Base-by-base conservation (phyloP, 2,113 vertebrate genomes). In the Zootoca vivipara region DNA sequence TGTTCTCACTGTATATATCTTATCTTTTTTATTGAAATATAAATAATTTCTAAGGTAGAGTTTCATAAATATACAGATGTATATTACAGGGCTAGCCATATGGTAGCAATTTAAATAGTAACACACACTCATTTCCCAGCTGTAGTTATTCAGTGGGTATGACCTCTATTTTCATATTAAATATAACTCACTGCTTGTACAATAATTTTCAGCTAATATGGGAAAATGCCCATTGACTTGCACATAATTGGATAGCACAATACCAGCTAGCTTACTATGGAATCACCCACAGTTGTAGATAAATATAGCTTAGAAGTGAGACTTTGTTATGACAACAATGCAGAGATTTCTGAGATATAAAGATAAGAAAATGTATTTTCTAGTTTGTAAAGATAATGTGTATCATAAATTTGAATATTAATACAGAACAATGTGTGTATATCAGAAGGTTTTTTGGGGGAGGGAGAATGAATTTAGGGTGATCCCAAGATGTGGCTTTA, bases 21-120 rank as follows among this genome's bases (percentile, higher is more conserved):
- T 92, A 91, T 93, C 87, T 94, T 85, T 94, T 94, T 90, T 89
- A 91, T 87, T 91, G 89, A 95, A 94, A 94, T 91, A 90, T 87
- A 93, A 95, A 95, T 91, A 93, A 87, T 91, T 93, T 92, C 80
- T 89, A 89, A 85, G 90, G 90, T 92, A 91, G 85, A 89, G 38
- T 80, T 93, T 95, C 94, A 93, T 92, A 92, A 67, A 89, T 40
- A 84, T 79, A 62, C 52, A 84, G 92, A 93, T 90, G 35, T 89
- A 89, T 85, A 87, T 94, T 92, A 95, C 87, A 72, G 88, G 90
- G 86, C 62, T 92, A 90, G 89, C 87, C 89, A 38, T 88, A 83
- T 77, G 87, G 72, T 58, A 83, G 72, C 70, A 92, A 93, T 93
- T 90, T 93, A 91, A 93, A 90, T 85, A 92, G 85, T 81, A 85